Evolutionary conservation across 2,797 vertebrate species (phyloP).

Genomic region (Eurystomus glaucurus): DNA sequence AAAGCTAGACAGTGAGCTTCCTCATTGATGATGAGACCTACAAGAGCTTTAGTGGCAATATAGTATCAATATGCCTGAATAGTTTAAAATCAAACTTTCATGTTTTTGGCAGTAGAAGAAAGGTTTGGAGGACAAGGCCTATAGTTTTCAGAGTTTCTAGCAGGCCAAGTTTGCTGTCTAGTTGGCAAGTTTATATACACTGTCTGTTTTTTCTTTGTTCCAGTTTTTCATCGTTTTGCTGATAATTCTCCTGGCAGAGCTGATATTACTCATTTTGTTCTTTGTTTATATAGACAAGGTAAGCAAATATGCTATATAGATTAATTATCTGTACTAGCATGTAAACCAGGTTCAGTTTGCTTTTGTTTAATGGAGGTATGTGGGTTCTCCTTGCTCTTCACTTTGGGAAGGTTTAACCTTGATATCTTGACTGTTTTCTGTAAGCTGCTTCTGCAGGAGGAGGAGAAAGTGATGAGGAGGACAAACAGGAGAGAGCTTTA

Average conservation of each 20-base stretch:
- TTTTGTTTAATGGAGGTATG: not conserved
- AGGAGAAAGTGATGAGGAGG: not conserved
- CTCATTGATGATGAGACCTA: not conserved
- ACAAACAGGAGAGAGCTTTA: not conserved
- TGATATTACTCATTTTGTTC: slow-evolving; percentile 96
- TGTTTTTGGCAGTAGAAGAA: not conserved
- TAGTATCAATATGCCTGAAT: not conserved
- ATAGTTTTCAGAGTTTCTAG: not conserved
- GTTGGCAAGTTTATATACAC: not conserved
- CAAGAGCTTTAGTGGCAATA: not conserved
- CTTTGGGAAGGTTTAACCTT: not conserved
- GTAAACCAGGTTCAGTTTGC: not conserved
- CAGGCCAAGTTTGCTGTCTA: not conserved
- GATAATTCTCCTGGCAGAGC: slow-evolving; percentile 94
- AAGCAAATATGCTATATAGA: slow-evolving; percentile 59
- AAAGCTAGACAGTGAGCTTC: not conserved
- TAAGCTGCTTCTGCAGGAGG: not conserved
- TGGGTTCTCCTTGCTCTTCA: not conserved
- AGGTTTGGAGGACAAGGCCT: not conserved
- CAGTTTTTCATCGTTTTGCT: slow-evolving; percentile 99
- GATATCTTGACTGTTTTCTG: not conserved
- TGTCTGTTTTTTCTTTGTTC: slow-evolving; percentile 50
- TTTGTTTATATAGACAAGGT: slow-evolving; percentile 99
- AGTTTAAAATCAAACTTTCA: not conserved
- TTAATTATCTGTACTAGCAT: not conserved